Evolutionary conservation across 2,888 invertebrate species (phyloP).

Genomic region (Petrophora chlorosata): DNA sequence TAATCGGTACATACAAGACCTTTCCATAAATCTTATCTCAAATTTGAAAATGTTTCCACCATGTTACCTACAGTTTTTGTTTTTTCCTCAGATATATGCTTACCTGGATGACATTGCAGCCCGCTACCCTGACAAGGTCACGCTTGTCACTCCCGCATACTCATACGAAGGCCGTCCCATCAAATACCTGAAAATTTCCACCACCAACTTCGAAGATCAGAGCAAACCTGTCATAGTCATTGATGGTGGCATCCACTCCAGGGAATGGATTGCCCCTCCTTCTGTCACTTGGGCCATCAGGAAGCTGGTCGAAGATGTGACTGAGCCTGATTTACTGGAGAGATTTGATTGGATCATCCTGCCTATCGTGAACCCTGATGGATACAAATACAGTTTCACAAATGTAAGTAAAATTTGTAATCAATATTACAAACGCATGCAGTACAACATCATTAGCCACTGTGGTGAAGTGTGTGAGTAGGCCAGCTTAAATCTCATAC

Average conservation of each 20-base stretch:
- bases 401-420: slow-evolving; percentile 61
- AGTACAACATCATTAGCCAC: no score
- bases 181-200: slow-evolving; percentile 84
- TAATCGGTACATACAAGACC: no score
- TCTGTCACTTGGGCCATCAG: slow-evolving; percentile 86
- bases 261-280: slow-evolving; percentile 89
- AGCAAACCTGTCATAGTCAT: slow-evolving; percentile 83
- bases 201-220: slow-evolving; percentile 64
- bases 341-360: slow-evolving; percentile 86
- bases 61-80: slow-evolving; percentile 12
- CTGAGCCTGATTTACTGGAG: slow-evolving; percentile 80
- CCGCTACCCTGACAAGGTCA: slow-evolving; percentile 72
- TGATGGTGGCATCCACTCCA: slow-evolving; percentile 85
- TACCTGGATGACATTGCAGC: slow-evolving; percentile 70
- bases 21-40: no score
- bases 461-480: no score
- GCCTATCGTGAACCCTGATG: slow-evolving; percentile 89
- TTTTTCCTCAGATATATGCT: slow-evolving; percentile 49
- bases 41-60: no score
- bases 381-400: slow-evolving; percentile 84
- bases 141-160: slow-evolving; percentile 76
- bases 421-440: no score
- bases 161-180: slow-evolving; percentile 83
- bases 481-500: no score
- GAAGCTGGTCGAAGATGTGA: slow-evolving; percentile 84